Percentiles rank a stretch among this genome's conserved stretches.
Evolutionary conservation across 2,888 invertebrate genomes (phyloP).

Genomic region (Stenolophus ochropezus): DNA sequence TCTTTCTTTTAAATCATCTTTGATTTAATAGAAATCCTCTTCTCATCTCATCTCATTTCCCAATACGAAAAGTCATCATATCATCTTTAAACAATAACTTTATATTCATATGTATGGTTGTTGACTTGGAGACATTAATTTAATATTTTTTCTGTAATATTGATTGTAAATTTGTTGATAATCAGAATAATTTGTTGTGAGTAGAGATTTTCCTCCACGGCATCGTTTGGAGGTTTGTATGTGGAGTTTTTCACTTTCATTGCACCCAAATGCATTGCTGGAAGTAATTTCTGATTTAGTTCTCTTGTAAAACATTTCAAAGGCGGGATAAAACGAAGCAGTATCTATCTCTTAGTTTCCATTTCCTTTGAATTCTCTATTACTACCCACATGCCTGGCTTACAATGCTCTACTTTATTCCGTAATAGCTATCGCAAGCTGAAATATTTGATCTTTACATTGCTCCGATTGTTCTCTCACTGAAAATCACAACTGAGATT

Average conservation of each 20-base stretch:
- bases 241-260: not conserved
- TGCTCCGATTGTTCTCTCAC: not conserved
- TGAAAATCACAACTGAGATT: no score
- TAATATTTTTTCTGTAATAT: no score
- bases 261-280: not conserved
- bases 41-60: no score
- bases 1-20: not conserved
- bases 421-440: not conserved
- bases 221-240: not conserved
- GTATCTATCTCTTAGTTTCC: slow-evolving; percentile 31
- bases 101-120: no score
- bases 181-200: no score
- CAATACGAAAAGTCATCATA: no score
- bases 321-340: slow-evolving; percentile 19
- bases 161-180: no score
- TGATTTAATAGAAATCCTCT: no score
- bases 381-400: slow-evolving; percentile 2
- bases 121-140: no score
- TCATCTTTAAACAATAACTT: no score
- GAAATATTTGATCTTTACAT: not conserved
- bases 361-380: slow-evolving; percentile 40
- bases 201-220: no score
- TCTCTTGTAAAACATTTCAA: slow-evolving; percentile 31
- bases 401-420: not conserved
- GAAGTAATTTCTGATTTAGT: slow-evolving; percentile 32